Conservation (phyloP, 1,140 invertebrate species). For the Leptinotarsa texana region DNA sequence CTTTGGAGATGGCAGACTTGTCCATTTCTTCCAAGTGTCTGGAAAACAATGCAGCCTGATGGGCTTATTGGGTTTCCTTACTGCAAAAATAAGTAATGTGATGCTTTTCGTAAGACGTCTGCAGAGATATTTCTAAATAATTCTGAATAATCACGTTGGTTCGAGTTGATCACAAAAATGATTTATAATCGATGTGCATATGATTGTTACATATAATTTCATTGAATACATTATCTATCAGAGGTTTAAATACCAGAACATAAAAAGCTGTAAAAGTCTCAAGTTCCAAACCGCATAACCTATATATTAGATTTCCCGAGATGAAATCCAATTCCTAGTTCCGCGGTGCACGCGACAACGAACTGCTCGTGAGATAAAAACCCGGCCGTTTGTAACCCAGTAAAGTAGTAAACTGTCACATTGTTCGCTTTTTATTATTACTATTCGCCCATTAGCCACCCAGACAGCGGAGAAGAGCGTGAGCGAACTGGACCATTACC, state of each 20-base stretch:
- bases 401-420: conserved; percentile 8
- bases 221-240: no score
- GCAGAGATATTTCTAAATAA: no score
- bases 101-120: no score
- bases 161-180: no score
- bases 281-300: conserved; percentile 2
- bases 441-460: conserved; percentile 4
- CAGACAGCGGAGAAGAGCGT: conserved; percentile 4
- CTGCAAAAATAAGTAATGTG: no score
- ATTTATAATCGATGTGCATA: no score
- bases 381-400: background rate
- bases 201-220: no score
- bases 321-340: background rate
- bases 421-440: conserved; percentile 6
- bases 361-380: background rate
- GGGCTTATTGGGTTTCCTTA: no score
- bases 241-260: background rate
- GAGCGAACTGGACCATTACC: conserved; percentile 1
- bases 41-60: no score
- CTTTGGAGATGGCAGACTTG: no score
- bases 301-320: conserved; percentile 8
- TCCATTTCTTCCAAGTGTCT: no score
- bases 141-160: no score
- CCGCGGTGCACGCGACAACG: background rate
- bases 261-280: background rate